Percentiles rank a stretch among this genome's conserved stretches.
phyloP scores from a whole-genome alignment of 2,797 vertebrate species.

The Helarctos malayanus region DNA sequence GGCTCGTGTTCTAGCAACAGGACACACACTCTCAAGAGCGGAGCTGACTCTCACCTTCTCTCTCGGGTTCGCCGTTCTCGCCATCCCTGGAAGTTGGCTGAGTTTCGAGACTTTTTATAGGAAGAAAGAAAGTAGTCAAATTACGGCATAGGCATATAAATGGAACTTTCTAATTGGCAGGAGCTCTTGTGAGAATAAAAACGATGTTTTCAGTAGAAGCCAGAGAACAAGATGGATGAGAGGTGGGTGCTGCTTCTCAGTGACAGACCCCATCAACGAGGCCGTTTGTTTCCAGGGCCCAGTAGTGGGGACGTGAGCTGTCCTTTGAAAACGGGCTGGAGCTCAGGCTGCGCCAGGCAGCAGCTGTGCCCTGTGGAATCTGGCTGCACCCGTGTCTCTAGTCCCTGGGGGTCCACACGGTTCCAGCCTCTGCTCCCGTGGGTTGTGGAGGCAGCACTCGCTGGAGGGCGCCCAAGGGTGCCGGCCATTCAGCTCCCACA shows the following conservation, averaged over 20 bases:
- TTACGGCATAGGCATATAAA: constrained; percentile 73
- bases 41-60: constrained; percentile 52
- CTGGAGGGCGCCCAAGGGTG: not conserved
- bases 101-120: constrained; percentile 71
- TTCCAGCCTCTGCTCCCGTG: not conserved
- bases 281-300: not conserved
- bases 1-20: not conserved
- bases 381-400: not conserved
- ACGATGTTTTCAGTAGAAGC: not conserved
- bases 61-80: constrained; percentile 60
- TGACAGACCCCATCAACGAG: not conserved
- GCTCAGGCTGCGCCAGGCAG: not conserved
- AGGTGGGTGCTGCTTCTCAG: not conserved
- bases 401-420: not conserved
- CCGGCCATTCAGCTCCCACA: no score
- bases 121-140: constrained; percentile 40
- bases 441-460: not conserved
- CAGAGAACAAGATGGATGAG: not conserved
- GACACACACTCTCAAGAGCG: constrained; percentile 69
- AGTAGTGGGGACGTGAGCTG: not conserved
- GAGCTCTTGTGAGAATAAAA: constrained; percentile 68
- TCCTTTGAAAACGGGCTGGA: not conserved
- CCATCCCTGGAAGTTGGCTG: constrained; percentile 60
- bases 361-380: not conserved
- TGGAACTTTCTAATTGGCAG: constrained; percentile 79